Conservation (phyloP, 2,113 vertebrate genomes). For the Uria lomvia region DNA sequence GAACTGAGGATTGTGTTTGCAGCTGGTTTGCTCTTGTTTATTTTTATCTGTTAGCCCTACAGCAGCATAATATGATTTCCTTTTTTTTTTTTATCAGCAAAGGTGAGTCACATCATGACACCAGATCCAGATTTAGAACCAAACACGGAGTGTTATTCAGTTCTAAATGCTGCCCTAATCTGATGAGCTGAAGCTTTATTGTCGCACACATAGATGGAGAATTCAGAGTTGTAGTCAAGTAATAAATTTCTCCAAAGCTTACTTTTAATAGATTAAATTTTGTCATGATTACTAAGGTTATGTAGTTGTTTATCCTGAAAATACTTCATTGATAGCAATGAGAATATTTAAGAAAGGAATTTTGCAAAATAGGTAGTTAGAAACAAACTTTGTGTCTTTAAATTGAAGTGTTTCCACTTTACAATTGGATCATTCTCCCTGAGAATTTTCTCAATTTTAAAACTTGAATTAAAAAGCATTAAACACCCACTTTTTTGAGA, state of each 20-base stretch:
- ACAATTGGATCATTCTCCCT: not conserved
- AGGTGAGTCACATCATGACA: not conserved
- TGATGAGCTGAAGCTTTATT: not conserved
- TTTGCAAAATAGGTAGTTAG: not conserved
- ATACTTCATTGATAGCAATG: not conserved
- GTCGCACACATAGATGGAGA: not conserved
- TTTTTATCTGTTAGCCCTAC: not conserved
- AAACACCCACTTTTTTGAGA: not conserved
- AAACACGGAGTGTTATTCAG: not conserved
- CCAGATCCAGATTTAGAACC: not conserved
- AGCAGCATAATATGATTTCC: not conserved
- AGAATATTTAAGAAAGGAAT: not conserved
- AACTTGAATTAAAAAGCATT: not conserved
- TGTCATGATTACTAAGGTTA: not conserved
- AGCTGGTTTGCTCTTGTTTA: not conserved
- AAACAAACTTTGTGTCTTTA: not conserved
- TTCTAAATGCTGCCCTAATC: not conserved
- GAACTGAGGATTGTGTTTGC: not conserved
- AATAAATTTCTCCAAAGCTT: not conserved
- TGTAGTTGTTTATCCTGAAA: not conserved
- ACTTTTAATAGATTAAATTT: not conserved
- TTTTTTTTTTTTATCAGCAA: not conserved
- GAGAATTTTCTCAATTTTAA: not conserved
- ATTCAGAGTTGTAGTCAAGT: not conserved
- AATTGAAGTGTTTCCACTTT: not conserved